Conservation (phyloP, 2,888 invertebrate genomes). For the Archaeoteleia sp. region DNA sequence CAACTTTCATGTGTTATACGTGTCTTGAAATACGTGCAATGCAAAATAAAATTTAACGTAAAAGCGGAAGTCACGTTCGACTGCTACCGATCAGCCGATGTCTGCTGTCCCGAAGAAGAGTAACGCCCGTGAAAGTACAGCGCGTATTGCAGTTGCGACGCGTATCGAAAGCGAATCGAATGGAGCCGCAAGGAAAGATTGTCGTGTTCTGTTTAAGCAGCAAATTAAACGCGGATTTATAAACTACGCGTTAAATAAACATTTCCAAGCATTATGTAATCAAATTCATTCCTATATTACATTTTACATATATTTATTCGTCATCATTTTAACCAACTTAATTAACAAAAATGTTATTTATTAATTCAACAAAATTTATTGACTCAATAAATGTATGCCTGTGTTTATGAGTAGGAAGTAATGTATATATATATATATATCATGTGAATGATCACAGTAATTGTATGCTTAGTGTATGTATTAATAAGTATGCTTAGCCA, state of each 20-base stretch:
- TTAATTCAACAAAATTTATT: too few species aligned
- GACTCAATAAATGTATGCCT: too few species aligned
- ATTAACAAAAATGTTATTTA: too few species aligned
- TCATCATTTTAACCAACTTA: too few species aligned
- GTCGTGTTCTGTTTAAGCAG: slow-evolving; percentile 34
- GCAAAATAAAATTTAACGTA: slow-evolving; percentile 34
- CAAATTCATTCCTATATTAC: too few species aligned
- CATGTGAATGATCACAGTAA: too few species aligned
- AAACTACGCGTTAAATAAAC: slow-evolving; percentile 23
- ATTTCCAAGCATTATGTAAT: slow-evolving; percentile 34
- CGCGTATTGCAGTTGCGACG: slow-evolving; percentile 51
- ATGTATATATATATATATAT: too few species aligned
- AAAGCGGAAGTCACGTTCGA: slow-evolving; percentile 47
- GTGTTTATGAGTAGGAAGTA: too few species aligned
- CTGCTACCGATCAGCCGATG: slow-evolving; percentile 23
- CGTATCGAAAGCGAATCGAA: slow-evolving; percentile 52
- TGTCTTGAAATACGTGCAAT: slow-evolving; percentile 22
- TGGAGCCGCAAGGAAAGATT: slow-evolving; percentile 29
- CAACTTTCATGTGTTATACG: slow-evolving; percentile 37
- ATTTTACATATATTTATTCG: too few species aligned
- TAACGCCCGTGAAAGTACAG: slow-evolving; percentile 47
- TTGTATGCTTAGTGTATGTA: too few species aligned
- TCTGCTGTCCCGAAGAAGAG: slow-evolving; percentile 37
- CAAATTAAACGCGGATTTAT: slow-evolving; percentile 31
- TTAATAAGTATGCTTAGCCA: too few species aligned